Evolutionary conservation across 92 coral and sea anemone genomes (phyloP), one percentile per base, ranked within the genome.

Genomic region (Zoanthus sociatus): DNA sequence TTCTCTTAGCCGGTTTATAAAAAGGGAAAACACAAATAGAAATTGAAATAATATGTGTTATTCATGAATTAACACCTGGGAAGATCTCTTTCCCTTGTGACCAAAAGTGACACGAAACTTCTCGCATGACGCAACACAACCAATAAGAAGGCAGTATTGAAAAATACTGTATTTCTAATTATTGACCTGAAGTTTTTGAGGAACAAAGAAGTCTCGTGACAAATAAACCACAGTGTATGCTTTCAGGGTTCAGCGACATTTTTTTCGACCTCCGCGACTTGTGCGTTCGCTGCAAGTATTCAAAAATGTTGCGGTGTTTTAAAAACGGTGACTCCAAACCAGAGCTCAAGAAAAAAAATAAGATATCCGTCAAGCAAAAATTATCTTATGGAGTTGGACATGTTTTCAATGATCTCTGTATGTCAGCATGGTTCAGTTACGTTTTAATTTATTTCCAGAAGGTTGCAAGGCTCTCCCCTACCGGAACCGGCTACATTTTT

Each of bases 371-470:
- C 61, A 95, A 95, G 77, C 98, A 95, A 79, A 93, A 92, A 84
- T 32, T 95, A 2, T 86, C 90, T 73, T 93, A 95, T 78, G 98
- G 98, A 51, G 98, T 91, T 9, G 98, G 98, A 30, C 98, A 95
- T 77, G 94, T 95, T 20, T 95, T 95, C 67, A 95, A 95, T 88
- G 98, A 95, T 78, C 92, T 95, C 21, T 95, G 98, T 73, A 95
- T 95, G 73, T 95, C 94, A 78, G 90, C 98, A 16, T 95, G 98
- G 98, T 95, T 93, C 16, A 95, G 96, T 71, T 95, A 95, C 63
- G 88, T 92, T 15, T 26, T 26, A 26, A 26, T 26, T 56, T 95
- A 93, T 78, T 95, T 91, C 86, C 94, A 88, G 73, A 95, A 95
- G 90, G 95, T 95, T 48, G 83, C 87, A 7, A 90, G 92, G 68